Evolutionary conservation across 2,888 invertebrate genomes (phyloP).

Genomic region (Ophonus ardosiacus): DNA sequence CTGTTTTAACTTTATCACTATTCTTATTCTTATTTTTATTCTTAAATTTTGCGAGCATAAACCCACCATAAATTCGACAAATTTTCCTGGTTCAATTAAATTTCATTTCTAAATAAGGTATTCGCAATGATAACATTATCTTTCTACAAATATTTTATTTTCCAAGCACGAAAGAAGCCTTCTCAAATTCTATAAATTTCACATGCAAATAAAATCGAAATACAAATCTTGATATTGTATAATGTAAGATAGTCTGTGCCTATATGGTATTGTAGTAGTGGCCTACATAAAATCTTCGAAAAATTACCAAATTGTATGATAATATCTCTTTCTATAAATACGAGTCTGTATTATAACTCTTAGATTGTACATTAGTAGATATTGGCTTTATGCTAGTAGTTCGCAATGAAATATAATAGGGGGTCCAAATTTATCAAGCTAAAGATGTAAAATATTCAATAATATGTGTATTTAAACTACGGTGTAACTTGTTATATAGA

Average conservation of each 20-base stretch:
- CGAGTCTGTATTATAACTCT: slow-evolving; percentile 28
- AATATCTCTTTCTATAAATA: slow-evolving; percentile 31
- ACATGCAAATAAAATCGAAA: slow-evolving; percentile 46
- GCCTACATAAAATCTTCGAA: slow-evolving; percentile 54
- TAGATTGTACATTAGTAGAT: slow-evolving; percentile 47
- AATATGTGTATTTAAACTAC: slow-evolving; percentile 44
- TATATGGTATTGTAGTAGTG: slow-evolving; percentile 51
- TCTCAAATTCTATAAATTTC: slow-evolving; percentile 43
- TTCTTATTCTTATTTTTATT: too few species aligned
- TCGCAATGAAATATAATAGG: slow-evolving; percentile 50
- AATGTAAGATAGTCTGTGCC: slow-evolving; percentile 52
- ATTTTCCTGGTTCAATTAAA: neutral
- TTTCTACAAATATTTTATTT: neutral
- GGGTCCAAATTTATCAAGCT: slow-evolving; percentile 48
- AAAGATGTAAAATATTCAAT: slow-evolving; percentile 33
- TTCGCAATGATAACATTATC: neutral
- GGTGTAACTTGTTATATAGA: slow-evolving; percentile 39
- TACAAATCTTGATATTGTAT: slow-evolving; percentile 38
- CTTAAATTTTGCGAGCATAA: too few species aligned
- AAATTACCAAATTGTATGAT: slow-evolving; percentile 53
- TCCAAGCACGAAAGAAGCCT: slow-evolving; percentile 38
- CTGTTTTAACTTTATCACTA: too few species aligned
- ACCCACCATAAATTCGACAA: neutral
- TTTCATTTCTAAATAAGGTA: neutral
- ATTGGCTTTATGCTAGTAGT: slow-evolving; percentile 51